Conservation (phyloP, 1,140 invertebrate species). For the Maniola jurtina region DNA sequence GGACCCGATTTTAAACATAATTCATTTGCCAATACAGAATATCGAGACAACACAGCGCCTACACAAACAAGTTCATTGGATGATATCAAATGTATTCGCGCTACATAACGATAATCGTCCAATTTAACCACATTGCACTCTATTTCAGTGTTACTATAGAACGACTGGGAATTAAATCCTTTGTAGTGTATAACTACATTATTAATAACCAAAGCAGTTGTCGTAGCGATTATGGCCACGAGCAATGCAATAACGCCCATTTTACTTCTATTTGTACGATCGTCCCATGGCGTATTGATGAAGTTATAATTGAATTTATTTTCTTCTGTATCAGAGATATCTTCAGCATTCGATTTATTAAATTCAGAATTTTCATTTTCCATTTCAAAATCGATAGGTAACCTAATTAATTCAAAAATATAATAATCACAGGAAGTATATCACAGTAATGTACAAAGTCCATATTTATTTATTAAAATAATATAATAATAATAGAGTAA, state of each 20-base stretch:
- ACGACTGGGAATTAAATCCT: conserved; percentile 29
- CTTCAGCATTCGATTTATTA: conserved; percentile 41
- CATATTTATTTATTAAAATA: too few relatives aligned
- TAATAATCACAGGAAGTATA: neutral
- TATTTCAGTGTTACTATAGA: conserved; percentile 34
- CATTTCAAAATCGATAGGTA: conserved; percentile 34
- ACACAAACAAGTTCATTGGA: conserved; percentile 58
- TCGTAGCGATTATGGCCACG: conserved; percentile 49
- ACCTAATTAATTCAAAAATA: neutral
- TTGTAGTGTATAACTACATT: conserved; percentile 58
- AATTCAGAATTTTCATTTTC: conserved; percentile 43
- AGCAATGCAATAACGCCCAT: conserved; percentile 47
- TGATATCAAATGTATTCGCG: conserved; percentile 54
- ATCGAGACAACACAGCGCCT: conserved; percentile 51
- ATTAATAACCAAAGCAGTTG: conserved; percentile 46
- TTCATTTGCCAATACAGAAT: conserved; percentile 51
- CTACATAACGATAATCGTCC: conserved; percentile 53
- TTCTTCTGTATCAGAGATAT: conserved; percentile 33
- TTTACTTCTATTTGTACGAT: conserved; percentile 58
- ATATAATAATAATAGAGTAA: too few relatives aligned
- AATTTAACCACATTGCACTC: conserved; percentile 56
- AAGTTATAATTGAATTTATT: conserved; percentile 56
- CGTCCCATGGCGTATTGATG: conserved; percentile 62
- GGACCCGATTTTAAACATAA: conserved; percentile 54
- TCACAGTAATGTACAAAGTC: too few relatives aligned